Evolutionary conservation across 2,797 vertebrate species (phyloP).

Genomic region (Ambastaia sidthimunki): DNA sequence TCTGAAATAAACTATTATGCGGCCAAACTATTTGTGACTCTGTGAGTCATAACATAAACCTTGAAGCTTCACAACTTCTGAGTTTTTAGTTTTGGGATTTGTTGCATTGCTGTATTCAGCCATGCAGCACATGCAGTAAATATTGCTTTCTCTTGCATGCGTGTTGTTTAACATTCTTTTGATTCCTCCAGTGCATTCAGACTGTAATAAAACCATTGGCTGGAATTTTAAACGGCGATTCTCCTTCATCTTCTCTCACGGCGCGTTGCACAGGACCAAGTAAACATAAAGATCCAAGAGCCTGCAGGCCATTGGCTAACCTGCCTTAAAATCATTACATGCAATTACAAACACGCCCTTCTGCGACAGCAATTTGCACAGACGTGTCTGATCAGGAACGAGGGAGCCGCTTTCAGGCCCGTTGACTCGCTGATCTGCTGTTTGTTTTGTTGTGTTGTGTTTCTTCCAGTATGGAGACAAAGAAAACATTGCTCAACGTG

Average conservation of each 20-base stretch:
- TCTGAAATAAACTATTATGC: conserved; percentile 46
- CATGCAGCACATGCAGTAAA: not conserved
- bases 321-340: conserved; percentile 54
- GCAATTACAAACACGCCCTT: conserved; percentile 56
- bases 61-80: not conserved
- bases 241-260: conserved; percentile 45
- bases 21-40: conserved; percentile 23
- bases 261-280: conserved; percentile 48
- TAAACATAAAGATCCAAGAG: conserved; percentile 48
- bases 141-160: not conserved
- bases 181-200: conserved; percentile 31
- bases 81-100: conserved; percentile 3
- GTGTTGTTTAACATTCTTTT: conserved; percentile 24
- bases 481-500: not conserved
- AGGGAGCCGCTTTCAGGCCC: conserved; percentile 1
- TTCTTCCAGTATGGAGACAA: not conserved
- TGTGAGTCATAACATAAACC: conserved; percentile 14
- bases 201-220: conserved; percentile 13
- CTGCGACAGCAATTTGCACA: conserved; percentile 44
- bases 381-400: conserved; percentile 52
- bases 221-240: conserved; percentile 6
- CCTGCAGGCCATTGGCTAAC: conserved; percentile 47
- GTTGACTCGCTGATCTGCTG: conserved; percentile 15
- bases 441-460: not conserved
- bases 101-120: not conserved